phyloP scores from a whole-genome alignment of 2,797 vertebrate species.

The Phalanger gymnotis region DNA sequence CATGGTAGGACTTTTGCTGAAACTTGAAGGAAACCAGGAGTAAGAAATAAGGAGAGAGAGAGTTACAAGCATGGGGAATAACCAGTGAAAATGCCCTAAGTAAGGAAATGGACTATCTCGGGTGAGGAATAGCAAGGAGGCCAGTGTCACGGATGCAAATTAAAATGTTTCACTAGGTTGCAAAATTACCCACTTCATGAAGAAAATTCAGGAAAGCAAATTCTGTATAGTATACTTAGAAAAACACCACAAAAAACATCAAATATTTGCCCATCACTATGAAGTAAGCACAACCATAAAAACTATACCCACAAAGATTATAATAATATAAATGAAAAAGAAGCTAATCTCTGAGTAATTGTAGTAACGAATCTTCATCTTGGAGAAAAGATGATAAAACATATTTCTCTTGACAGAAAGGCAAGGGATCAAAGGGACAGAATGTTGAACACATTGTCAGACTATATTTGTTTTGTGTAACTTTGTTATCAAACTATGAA shows the following conservation, averaged over 20 bases:
- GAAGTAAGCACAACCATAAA: neutral
- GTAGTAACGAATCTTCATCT: neutral
- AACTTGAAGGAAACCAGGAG: too few relatives aligned
- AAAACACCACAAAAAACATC: conserved; percentile 50
- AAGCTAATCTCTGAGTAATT: neutral
- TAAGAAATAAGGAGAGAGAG: too few relatives aligned
- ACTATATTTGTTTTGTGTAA: neutral
- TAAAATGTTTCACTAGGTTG: conserved; percentile 50
- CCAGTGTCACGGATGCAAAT: too few relatives aligned
- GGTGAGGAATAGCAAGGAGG: too few relatives aligned
- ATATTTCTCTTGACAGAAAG: neutral
- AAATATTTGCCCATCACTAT: neutral
- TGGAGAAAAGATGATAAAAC: neutral
- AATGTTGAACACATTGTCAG: neutral
- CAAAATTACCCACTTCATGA: conserved; percentile 73
- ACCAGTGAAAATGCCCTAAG: too few relatives aligned
- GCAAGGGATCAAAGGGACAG: neutral
- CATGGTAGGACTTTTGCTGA: too few relatives aligned
- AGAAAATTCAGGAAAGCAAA: conserved; percentile 78
- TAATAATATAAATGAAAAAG: neutral
- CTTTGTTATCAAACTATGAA: neutral
- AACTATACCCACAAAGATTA: neutral
- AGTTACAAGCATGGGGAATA: too few relatives aligned
- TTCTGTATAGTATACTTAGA: conserved; percentile 72
- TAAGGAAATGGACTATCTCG: too few relatives aligned